Evolutionary conservation across 2,888 invertebrate species (phyloP).

Genomic region (Nemapogon koenigi): DNA sequence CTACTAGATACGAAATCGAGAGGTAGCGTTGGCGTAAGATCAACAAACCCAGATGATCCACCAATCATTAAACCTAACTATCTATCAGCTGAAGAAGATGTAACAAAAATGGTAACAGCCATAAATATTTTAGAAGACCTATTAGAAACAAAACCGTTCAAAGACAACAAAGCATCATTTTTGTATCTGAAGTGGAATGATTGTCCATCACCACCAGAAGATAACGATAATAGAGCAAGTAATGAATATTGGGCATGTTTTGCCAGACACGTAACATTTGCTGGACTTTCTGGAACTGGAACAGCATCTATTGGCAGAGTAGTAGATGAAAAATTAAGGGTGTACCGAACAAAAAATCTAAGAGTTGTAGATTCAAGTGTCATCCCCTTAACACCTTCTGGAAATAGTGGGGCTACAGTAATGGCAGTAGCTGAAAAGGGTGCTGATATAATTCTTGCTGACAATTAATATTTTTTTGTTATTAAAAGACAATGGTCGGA

Average conservation of each 20-base stretch:
- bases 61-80: slow-evolving; percentile 5
- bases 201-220: background rate
- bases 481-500: background rate
- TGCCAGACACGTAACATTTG: slow-evolving; percentile 24
- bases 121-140: slow-evolving; percentile 15
- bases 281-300: slow-evolving; percentile 34
- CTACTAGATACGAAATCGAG: background rate
- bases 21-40: background rate
- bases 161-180: background rate
- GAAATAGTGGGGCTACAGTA: slow-evolving; percentile 31
- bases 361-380: slow-evolving; percentile 32
- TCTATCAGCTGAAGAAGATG: slow-evolving; percentile 3
- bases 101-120: background rate
- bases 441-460: slow-evolving; percentile 24
- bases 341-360: slow-evolving; percentile 26
- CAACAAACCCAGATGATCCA: slow-evolving; percentile 2
- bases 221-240: slow-evolving; percentile 1
- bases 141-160: slow-evolving; percentile 17
- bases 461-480: slow-evolving; percentile 7
- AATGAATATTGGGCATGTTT: slow-evolving; percentile 11
- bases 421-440: slow-evolving; percentile 36
- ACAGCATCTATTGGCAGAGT: slow-evolving; percentile 30
- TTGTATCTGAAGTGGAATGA: slow-evolving; percentile 2
- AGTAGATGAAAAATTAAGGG: slow-evolving; percentile 29
- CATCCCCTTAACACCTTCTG: slow-evolving; percentile 27